A percentile compares a stretch with the other conserved stretches of the same genome.
Evolutionary conservation across 2,797 vertebrate genomes (phyloP).

Genomic region (Chanos chanos): DNA sequence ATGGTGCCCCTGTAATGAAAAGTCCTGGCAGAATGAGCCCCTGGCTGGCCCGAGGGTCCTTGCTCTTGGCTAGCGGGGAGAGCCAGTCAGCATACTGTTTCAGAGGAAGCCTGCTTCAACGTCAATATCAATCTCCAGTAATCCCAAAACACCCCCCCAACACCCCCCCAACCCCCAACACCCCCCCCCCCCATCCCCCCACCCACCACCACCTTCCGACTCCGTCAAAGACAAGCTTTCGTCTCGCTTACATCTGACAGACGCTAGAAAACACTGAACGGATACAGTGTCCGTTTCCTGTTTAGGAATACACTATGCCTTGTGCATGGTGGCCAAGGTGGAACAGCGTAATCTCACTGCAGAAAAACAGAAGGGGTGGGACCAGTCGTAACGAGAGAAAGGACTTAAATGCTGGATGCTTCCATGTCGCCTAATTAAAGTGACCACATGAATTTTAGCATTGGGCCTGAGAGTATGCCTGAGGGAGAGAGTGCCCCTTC

Average conservation of each 20-base stretch:
- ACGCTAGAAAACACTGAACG: conserved; percentile 33
- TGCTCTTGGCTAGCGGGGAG: conserved; percentile 62
- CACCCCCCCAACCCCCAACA: not conserved
- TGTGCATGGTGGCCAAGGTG: not conserved
- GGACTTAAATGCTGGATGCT: conserved; percentile 33
- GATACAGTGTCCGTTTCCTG: conserved; percentile 6
- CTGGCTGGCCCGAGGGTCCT: conserved; percentile 64
- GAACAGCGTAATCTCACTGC: conserved; percentile 16
- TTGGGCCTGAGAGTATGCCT: conserved; percentile 40
- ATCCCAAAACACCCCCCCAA: conserved; percentile 58
- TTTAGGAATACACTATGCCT: conserved; percentile 16
- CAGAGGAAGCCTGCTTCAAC: conserved; percentile 66
- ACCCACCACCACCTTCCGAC: not conserved
- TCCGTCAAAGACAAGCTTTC: conserved; percentile 27
- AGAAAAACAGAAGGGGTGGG: conserved; percentile 27
- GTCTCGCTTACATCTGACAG: conserved; percentile 46
- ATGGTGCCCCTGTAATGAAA: conserved; percentile 70
- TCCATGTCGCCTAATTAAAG: conserved; percentile 42
- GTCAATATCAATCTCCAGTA: conserved; percentile 64
- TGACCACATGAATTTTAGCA: conserved; percentile 40
- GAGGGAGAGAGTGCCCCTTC: conserved; percentile 40
- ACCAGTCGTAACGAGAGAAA: conserved; percentile 35
- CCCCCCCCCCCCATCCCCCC: not conserved
- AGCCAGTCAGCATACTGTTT: conserved; percentile 68
- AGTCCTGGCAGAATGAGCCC: conserved; percentile 59